phyloP scores from a whole-genome alignment of 30 jellyfish, hydroid and myxozoan genomes.

The Hydractinia echinata region DNA sequence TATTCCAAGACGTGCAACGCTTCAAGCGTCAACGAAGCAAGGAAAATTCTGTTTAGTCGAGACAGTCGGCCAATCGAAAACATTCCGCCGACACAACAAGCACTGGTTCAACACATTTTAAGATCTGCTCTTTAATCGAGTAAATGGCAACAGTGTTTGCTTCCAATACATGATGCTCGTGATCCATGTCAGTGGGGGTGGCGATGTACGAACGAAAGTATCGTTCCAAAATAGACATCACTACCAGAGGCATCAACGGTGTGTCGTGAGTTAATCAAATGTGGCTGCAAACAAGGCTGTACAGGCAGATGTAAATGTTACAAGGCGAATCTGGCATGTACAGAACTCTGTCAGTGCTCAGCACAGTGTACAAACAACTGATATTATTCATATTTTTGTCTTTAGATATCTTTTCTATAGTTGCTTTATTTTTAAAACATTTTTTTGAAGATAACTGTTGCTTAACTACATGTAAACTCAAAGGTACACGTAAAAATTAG shows the following conservation, averaged over 20 bases:
- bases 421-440: too few species aligned
- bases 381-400: neutral
- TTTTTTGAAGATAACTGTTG: too few species aligned
- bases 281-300: constrained; percentile 18
- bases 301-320: constrained; percentile 23
- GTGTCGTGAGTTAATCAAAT: constrained; percentile 14
- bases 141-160: neutral
- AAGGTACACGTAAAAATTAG: too few species aligned
- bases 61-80: neutral
- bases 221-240: neutral
- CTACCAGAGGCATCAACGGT: constrained; percentile 16
- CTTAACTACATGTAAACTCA: too few species aligned
- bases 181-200: neutral
- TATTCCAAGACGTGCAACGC: too few species aligned
- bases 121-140: neutral
- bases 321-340: constrained; percentile 5
- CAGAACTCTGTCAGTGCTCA: constrained; percentile 16
- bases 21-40: too few species aligned
- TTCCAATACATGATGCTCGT: neutral
- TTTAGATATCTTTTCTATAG: neutral
- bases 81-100: neutral
- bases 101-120: neutral
- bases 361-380: constrained; percentile 7
- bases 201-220: neutral
- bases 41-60: neutral